phyloP scores from a whole-genome alignment of 2,113 vertebrate genomes.

The Hipposideros armiger region DNA sequence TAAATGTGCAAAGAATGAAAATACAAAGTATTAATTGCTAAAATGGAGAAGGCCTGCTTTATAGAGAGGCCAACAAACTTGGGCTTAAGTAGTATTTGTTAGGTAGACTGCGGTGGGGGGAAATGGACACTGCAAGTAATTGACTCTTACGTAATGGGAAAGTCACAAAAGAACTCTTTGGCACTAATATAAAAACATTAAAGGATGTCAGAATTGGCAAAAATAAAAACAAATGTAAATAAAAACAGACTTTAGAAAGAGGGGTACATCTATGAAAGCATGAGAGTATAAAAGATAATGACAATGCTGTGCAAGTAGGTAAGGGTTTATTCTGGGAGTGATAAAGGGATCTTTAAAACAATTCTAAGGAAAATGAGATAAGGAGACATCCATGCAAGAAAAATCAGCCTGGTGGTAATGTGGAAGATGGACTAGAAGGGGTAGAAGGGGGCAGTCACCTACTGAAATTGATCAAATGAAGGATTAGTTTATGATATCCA shows the following conservation, averaged over 20 bases:
- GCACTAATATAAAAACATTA: constrained; percentile 5
- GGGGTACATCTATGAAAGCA: neutral
- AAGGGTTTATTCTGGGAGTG: neutral
- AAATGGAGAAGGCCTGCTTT: neutral
- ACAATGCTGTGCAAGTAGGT: neutral
- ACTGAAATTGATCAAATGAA: constrained; percentile 16
- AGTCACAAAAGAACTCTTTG: constrained; percentile 6
- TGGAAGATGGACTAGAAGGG: neutral
- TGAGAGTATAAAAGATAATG: neutral
- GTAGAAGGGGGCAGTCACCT: neutral
- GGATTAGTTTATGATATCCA: neutral
- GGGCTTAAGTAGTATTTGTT: neutral
- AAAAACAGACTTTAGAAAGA: constrained; percentile 13
- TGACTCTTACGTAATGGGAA: constrained; percentile 9
- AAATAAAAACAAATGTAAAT: constrained; percentile 46
- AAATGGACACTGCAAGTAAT: neutral
- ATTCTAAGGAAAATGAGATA: constrained; percentile 9
- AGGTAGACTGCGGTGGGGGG: neutral
- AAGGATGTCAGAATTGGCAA: constrained; percentile 44
- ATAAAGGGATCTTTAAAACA: neutral
- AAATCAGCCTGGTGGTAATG: neutral
- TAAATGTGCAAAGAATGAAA: constrained; percentile 17
- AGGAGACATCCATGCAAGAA: neutral
- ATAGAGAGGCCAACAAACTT: neutral
- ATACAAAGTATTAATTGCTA: neutral